Percentiles rank a stretch among this genome's conserved stretches.
Evolutionary conservation across 1,140 invertebrate species (phyloP).

Genomic region (Macrosteles quadrilineatus): DNA sequence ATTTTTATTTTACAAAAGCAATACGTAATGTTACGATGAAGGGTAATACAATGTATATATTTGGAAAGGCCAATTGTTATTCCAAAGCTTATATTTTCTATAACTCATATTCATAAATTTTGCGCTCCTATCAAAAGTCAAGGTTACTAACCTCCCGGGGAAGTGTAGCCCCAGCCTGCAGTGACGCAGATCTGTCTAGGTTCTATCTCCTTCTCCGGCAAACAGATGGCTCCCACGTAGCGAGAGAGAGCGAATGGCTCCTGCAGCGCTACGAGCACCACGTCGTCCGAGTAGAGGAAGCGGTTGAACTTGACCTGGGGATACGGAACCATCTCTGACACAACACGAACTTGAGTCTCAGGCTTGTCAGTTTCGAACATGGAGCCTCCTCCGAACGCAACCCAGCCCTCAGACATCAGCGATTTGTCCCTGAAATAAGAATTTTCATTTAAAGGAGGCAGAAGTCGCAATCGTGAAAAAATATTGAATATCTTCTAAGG

Average conservation of each 20-base stretch:
- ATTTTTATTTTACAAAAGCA: too few species aligned
- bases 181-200: slow-evolving; percentile 59
- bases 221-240: slow-evolving; percentile 59
- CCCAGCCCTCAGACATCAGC: slow-evolving; percentile 46
- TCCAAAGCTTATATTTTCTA: too few species aligned
- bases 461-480: too few species aligned
- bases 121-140: too few species aligned
- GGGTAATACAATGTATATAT: too few species aligned
- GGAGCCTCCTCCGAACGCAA: slow-evolving; percentile 53
- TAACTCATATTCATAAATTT: too few species aligned
- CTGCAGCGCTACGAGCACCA: slow-evolving; percentile 57
- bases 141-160: slow-evolving; percentile 42
- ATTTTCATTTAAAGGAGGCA: too few species aligned
- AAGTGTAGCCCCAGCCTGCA: slow-evolving; percentile 60
- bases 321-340: slow-evolving; percentile 57
- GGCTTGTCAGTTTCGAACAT: slow-evolving; percentile 46
- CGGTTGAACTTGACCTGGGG: slow-evolving; percentile 63
- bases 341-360: slow-evolving; percentile 45
- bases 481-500: too few species aligned
- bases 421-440: slow-evolving; percentile 45
- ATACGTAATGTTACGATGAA: too few species aligned
- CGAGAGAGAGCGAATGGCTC: slow-evolving; percentile 56
- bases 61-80: too few species aligned
- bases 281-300: slow-evolving; percentile 61
- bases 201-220: slow-evolving; percentile 50